These are phyloP conservation scores for Sesamia nonagrioides DNA, from an alignment of 1,140 invertebrate genomes.

Conservation along the genomic window DNA sequence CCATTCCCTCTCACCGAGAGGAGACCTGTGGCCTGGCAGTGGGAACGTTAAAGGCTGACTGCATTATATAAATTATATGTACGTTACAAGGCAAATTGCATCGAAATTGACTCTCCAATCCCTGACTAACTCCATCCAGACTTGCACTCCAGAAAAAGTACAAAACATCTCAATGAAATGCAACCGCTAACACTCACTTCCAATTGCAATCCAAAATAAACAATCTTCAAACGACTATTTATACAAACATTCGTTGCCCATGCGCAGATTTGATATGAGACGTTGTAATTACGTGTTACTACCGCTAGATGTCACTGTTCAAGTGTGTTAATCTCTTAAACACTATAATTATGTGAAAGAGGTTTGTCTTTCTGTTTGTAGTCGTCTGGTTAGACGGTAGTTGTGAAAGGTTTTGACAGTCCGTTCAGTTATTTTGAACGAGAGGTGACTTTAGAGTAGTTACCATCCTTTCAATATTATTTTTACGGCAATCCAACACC, in stretches of 20 bases:
- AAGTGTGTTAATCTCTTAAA: conserved; percentile 10
- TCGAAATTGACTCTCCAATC: neutral
- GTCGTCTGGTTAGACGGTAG: neutral
- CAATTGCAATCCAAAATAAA: conserved; percentile 21
- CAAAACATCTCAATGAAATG: conserved; percentile 27
- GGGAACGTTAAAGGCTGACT: too few relatives aligned
- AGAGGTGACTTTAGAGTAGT: neutral
- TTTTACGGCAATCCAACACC: too few relatives aligned
- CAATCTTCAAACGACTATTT: conserved; percentile 34
- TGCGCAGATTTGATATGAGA: conserved; percentile 26
- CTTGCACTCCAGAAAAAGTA: neutral
- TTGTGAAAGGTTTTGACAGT: neutral
- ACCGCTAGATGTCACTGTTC: conserved; percentile 32
- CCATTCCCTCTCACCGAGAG: too few relatives aligned
- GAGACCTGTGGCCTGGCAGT: too few relatives aligned
- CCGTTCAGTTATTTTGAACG: too few relatives aligned
- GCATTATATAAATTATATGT: neutral
- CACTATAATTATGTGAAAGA: neutral
- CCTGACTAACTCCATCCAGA: neutral
- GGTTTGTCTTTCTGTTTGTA: conserved; percentile 16
- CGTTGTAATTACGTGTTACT: conserved; percentile 32
- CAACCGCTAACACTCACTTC: neutral
- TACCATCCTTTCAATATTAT: too few relatives aligned
- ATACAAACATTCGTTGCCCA: conserved; percentile 28
- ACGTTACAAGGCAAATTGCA: neutral